Conservation (phyloP, 1,140 invertebrate species). For the Acromyrmex charruanus region DNA sequence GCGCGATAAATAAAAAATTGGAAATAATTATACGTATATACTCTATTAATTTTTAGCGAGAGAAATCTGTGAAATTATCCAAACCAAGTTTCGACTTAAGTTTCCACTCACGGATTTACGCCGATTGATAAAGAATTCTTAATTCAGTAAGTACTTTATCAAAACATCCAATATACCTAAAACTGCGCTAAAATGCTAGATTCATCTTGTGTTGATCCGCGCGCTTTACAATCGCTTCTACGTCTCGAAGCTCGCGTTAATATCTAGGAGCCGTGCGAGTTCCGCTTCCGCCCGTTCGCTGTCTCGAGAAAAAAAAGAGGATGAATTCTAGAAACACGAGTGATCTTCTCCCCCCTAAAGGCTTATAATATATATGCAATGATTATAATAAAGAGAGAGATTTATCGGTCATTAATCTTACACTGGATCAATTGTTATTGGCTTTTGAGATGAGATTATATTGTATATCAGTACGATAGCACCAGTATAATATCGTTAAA, state of each 20-base stretch:
- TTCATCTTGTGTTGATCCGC: slow-evolving; percentile 26
- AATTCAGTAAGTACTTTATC: slow-evolving; percentile 27
- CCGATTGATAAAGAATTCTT: not conserved
- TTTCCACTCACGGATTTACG: slow-evolving; percentile 11
- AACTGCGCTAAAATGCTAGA: slow-evolving; percentile 45
- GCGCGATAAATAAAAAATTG: not conserved
- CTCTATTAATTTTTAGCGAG: not conserved
- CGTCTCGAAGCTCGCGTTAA: slow-evolving; percentile 44
- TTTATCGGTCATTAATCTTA: not conserved
- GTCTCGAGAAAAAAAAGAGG: slow-evolving; percentile 38
- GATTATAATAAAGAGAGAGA: not conserved
- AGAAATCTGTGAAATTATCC: not conserved
- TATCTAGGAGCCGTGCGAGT: slow-evolving; percentile 54
- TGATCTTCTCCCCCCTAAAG: not conserved
- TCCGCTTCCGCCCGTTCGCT: slow-evolving; percentile 39
- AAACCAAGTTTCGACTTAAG: slow-evolving; percentile 23
- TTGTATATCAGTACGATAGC: not conserved
- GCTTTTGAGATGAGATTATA: not conserved
- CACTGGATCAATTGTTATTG: not conserved
- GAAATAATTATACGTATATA: not conserved
- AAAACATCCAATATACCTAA: slow-evolving; percentile 51
- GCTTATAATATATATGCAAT: not conserved
- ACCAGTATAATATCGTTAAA: not conserved
- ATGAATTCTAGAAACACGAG: not conserved
- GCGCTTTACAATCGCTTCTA: slow-evolving; percentile 59